Base-by-base conservation (phyloP, 2,888 invertebrate species). In the Drosophila subsilvestris region DNA sequence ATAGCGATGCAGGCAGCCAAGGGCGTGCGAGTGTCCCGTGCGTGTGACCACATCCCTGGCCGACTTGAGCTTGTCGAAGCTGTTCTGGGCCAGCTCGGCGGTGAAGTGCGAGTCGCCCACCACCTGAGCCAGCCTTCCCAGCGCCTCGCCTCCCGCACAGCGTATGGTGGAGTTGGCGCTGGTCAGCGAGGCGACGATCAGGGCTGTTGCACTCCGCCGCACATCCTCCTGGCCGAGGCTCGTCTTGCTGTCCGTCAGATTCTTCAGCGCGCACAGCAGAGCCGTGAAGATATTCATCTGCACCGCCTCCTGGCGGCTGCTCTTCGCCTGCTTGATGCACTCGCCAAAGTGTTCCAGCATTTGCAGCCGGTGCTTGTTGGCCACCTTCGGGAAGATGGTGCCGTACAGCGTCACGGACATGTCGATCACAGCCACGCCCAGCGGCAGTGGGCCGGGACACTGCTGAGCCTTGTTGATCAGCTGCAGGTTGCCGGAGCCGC, bases 281-380 rank as follows among this genome's bases (percentile, higher is more conserved):
- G 99, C 98, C 0, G 98, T 98, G 91, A 98, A 98, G 58, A 99
- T 97, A 91, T 99, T 99, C 93, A 98, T 96, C 92, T 99, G 98
- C 18, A 96, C 96, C 0, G 98, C 98, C 91, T 99, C 98, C 89
- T 98, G 98, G 12, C 98, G 94, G 0, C 96, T 95, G 12, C 97
- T 97, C 90, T 98, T 98, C 0, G 98, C 97, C 90, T 98, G 97
- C 83, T 96, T 95, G 80, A 99, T 97, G 90, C 98, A 98, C 90
- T 99, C 99, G 22, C 95, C 95, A 90, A 99, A 99, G 91, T 99
- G 99, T 78, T 98, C 98, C 57, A 99, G 93, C 96, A 99, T 98
- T 93, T 99, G 99, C 62, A 98, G 94, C 55, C 98, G 95, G 92
- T 99, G 99, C 90, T 99, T 99, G 88, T 97, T 96, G 29, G 98